A percentile compares a stretch with the other conserved stretches of the same genome.
These are phyloP conservation scores for Lasaia peninsularis DNA, from an alignment of 1,140 invertebrate species.

Conservation along the genomic window DNA sequence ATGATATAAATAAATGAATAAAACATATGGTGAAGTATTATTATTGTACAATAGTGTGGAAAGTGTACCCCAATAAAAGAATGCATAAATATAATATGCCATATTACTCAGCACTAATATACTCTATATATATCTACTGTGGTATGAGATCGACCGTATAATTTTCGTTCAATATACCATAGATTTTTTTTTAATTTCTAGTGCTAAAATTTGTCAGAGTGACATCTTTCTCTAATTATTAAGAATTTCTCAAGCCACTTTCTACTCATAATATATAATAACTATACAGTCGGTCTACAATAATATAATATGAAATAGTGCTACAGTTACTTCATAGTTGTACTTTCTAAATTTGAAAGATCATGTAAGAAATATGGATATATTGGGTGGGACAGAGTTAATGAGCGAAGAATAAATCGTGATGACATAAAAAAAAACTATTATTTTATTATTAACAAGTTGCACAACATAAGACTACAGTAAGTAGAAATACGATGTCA, in stretches of 20 bases:
- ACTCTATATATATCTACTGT: slow-evolving; percentile 6
- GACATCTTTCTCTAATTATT: neutral
- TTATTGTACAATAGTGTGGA: slow-evolving; percentile 40
- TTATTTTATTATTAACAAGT: slow-evolving; percentile 71
- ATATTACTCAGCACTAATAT: slow-evolving; percentile 8
- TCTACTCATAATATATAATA: neutral
- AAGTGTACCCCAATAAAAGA: slow-evolving; percentile 36
- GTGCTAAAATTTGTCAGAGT: neutral
- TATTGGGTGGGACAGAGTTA: slow-evolving; percentile 39
- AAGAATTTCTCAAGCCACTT: no score
- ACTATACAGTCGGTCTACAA: neutral
- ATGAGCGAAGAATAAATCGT: slow-evolving; percentile 56
- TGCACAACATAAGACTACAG: slow-evolving; percentile 68
- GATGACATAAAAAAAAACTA: slow-evolving; percentile 65
- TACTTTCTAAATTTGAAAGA: neutral
- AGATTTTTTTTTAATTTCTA: no score
- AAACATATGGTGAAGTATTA: slow-evolving; percentile 51
- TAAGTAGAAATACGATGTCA: slow-evolving; percentile 48
- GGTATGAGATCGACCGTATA: neutral
- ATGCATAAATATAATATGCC: slow-evolving; percentile 14
- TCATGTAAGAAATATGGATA: neutral
- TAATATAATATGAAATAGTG: neutral
- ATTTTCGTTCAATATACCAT: neutral
- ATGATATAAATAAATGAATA: slow-evolving; percentile 64
- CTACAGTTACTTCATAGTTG: neutral